Conservation (phyloP, 2,113 vertebrate genomes). For the Lophura nycthemera region DNA sequence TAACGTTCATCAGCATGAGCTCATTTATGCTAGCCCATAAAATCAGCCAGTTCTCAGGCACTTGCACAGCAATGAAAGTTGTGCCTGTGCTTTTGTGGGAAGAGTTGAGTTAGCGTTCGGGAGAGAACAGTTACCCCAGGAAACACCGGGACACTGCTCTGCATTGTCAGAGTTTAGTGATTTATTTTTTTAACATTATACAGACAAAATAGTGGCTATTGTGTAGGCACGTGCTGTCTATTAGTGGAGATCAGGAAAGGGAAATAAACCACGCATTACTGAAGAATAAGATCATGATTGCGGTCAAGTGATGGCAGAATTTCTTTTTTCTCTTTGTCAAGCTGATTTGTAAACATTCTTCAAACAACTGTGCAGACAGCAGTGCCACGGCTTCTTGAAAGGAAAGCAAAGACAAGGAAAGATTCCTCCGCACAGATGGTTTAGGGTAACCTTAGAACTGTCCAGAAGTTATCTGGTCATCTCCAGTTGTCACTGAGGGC, state of each 20-base stretch:
- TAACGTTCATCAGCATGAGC: constrained; percentile 39
- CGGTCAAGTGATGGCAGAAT: constrained; percentile 66
- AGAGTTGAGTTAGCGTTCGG: constrained; percentile 16
- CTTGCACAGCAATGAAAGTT: constrained; percentile 39
- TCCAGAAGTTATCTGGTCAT: constrained; percentile 36
- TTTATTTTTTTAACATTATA: constrained; percentile 70
- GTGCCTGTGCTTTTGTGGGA: constrained; percentile 43
- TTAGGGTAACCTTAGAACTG: too few relatives aligned
- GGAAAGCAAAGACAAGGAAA: neutral
- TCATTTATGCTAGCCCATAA: constrained; percentile 56
- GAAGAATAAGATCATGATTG: constrained; percentile 74
- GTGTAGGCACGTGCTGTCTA: constrained; percentile 74
- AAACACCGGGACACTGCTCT: constrained; percentile 56
- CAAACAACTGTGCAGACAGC: constrained; percentile 61
- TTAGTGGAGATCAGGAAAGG: constrained; percentile 70
- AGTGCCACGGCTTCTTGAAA: constrained; percentile 14
- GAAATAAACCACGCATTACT: constrained; percentile 73
- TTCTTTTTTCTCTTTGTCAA: constrained; percentile 61
- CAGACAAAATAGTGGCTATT: constrained; percentile 73
- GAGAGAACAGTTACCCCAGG: constrained; percentile 58
- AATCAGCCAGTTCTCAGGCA: constrained; percentile 63
- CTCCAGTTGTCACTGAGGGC: neutral
- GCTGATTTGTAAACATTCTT: constrained; percentile 71
- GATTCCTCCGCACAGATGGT: neutral
- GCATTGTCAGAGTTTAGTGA: constrained; percentile 51